Evolutionary conservation across 2,113 vertebrate genomes (phyloP).

Genomic region (Zosterops lateralis): DNA sequence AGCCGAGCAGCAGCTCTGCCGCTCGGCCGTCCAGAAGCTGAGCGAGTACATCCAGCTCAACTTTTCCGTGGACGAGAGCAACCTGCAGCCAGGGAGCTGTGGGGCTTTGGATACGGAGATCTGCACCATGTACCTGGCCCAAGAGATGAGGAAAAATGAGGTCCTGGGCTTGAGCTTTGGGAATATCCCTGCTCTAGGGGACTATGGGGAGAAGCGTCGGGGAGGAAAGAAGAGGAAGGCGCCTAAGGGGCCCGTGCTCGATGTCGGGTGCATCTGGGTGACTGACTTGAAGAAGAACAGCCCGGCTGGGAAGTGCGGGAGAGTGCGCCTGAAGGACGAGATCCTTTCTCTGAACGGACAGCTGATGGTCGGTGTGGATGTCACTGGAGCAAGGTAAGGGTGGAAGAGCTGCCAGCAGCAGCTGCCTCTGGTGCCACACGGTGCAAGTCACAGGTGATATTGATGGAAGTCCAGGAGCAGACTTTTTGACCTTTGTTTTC

Average conservation of each 20-base stretch:
- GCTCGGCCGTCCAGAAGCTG: conserved; percentile 87
- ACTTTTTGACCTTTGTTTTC: neutral
- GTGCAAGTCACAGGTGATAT: accelerated
- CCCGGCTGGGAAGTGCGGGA: conserved; percentile 82
- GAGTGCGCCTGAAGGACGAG: conserved; percentile 89
- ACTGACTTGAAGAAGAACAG: conserved; percentile 92
- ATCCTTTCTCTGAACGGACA: conserved; percentile 94
- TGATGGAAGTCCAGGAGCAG: neutral
- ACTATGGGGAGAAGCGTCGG: conserved; percentile 86
- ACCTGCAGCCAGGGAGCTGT: conserved; percentile 7
- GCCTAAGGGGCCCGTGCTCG: conserved; percentile 83
- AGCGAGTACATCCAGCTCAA: conserved; percentile 93
- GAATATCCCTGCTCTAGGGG: conserved; percentile 92
- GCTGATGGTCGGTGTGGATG: conserved; percentile 94
- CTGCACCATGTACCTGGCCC: conserved; percentile 83
- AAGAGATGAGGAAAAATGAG: conserved; percentile 70
- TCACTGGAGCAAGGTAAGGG: conserved; percentile 89
- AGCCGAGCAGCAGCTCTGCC: conserved; percentile 75
- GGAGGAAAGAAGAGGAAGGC: conserved; percentile 82
- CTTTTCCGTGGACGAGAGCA: conserved; percentile 79
- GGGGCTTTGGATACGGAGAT: conserved; percentile 82
- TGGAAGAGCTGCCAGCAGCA: accelerated
- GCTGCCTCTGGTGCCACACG: accelerated
- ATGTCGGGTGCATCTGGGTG: conserved; percentile 95
- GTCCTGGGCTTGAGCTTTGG: conserved; percentile 92